These are phyloP conservation scores for Brachionus rubens DNA, from an alignment of 1,140 invertebrate genomes.

Conservation along the genomic window DNA sequence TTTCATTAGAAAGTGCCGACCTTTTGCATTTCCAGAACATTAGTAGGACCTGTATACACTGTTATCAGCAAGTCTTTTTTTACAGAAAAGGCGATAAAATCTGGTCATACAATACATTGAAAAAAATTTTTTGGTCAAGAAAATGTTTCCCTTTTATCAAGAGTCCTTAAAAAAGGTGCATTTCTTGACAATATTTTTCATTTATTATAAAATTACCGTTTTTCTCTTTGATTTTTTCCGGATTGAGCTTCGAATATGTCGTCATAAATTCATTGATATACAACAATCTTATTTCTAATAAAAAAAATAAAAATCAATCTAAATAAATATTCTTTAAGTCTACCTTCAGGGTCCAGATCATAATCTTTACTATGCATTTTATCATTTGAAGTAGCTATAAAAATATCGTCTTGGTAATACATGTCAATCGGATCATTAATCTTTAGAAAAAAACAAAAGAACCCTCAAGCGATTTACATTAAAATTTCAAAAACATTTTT, in stretches of 20 bases:
- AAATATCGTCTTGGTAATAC: conserved; percentile 37
- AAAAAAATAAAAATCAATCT: not conserved
- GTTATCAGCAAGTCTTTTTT: no score
- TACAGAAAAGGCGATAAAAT: no score
- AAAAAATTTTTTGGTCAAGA: no score
- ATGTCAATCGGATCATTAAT: conserved; percentile 21
- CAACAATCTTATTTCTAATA: not conserved
- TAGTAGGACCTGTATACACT: no score
- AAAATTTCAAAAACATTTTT: not conserved
- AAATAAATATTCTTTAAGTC: not conserved
- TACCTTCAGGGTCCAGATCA: conserved; percentile 26
- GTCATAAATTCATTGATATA: conserved; percentile 34
- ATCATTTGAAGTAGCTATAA: not conserved
- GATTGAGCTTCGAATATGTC: conserved; percentile 1
- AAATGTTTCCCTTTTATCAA: no score
- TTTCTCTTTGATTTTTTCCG: not conserved
- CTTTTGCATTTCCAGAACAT: no score
- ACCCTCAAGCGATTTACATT: no score
- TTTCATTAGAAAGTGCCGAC: no score
- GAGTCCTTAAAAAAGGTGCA: no score
- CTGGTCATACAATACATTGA: no score
- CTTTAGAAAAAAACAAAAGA: not conserved
- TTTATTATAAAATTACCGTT: no score
- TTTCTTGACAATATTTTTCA: no score
- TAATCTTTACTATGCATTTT: conserved; percentile 31